phyloP scores from a whole-genome alignment of 2,888 invertebrate genomes.

The Trichopoda pennipes region DNA sequence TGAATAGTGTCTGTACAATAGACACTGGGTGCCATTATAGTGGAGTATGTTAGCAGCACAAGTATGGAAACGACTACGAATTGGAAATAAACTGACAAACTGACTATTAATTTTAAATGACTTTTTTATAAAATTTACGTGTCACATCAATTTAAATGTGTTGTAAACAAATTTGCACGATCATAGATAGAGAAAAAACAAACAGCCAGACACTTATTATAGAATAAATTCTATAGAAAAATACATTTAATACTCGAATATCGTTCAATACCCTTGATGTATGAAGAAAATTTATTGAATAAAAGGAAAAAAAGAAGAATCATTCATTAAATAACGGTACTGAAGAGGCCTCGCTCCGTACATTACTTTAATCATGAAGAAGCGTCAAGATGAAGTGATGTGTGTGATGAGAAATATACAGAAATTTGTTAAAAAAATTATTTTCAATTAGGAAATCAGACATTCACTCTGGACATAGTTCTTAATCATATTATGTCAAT shows the following conservation, averaged over 20 bases:
- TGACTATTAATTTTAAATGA: constrained; percentile 26
- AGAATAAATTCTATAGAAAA: constrained; percentile 9
- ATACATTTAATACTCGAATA: not conserved
- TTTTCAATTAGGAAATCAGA: too few species aligned
- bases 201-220: constrained; percentile 43
- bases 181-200: constrained; percentile 12
- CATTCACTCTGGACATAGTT: too few species aligned
- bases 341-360: too few species aligned
- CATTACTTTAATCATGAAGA: too few species aligned
- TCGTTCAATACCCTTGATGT: too few species aligned
- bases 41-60: constrained; percentile 50
- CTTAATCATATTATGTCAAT: too few species aligned
- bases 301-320: too few species aligned
- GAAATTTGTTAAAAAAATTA: too few species aligned
- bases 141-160: constrained; percentile 51
- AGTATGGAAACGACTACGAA: constrained; percentile 14
- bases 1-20: not conserved
- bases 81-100: not conserved
- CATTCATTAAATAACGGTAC: too few species aligned
- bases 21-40: constrained; percentile 21
- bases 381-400: too few species aligned
- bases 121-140: constrained; percentile 64
- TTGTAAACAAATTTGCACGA: constrained; percentile 62
- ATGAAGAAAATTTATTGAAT: too few species aligned
- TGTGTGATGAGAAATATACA: too few species aligned